Evolutionary conservation across 2,888 invertebrate species (phyloP).

Genomic region (Temnothorax unifasciatus): DNA sequence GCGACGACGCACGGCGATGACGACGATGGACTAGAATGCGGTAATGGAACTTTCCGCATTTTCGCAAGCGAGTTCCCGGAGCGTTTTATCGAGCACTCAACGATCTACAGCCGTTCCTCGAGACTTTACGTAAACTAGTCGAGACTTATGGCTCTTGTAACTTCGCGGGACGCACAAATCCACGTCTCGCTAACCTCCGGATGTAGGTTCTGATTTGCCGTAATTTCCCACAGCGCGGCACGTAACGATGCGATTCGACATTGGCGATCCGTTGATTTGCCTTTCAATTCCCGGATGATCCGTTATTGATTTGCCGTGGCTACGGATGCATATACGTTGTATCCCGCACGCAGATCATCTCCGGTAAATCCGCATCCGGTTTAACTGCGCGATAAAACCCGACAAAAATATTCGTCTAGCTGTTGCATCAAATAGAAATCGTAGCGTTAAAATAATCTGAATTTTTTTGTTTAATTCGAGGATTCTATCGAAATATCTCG

Average conservation of each 20-base stretch:
- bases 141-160: slow-evolving; percentile 62
- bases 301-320: slow-evolving; percentile 41
- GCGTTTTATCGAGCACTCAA: slow-evolving; percentile 50
- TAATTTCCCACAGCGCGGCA: slow-evolving; percentile 44
- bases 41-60: slow-evolving; percentile 60
- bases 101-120: slow-evolving; percentile 31
- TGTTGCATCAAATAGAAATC: background rate
- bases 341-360: slow-evolving; percentile 13
- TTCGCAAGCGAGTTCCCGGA: slow-evolving; percentile 43
- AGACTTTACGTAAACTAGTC: slow-evolving; percentile 55
- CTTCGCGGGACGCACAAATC: slow-evolving; percentile 46
- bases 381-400: slow-evolving; percentile 5
- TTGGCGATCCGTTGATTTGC: slow-evolving; percentile 37
- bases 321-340: slow-evolving; percentile 21
- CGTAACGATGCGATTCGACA: slow-evolving; percentile 46
- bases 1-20: background rate
- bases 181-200: slow-evolving; percentile 6
- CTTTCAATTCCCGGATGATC: slow-evolving; percentile 43
- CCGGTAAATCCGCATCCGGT: background rate
- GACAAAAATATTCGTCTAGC: slow-evolving; percentile 9
- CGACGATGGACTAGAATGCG: slow-evolving; percentile 33
- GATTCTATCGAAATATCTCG: background rate
- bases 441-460: background rate
- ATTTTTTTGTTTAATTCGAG: background rate
- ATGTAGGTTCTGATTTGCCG: slow-evolving; percentile 54